Evolutionary conservation across 2,888 invertebrate species (phyloP), one percentile per base, ranked within the genome.

Genomic region (Eulithis prunata): DNA sequence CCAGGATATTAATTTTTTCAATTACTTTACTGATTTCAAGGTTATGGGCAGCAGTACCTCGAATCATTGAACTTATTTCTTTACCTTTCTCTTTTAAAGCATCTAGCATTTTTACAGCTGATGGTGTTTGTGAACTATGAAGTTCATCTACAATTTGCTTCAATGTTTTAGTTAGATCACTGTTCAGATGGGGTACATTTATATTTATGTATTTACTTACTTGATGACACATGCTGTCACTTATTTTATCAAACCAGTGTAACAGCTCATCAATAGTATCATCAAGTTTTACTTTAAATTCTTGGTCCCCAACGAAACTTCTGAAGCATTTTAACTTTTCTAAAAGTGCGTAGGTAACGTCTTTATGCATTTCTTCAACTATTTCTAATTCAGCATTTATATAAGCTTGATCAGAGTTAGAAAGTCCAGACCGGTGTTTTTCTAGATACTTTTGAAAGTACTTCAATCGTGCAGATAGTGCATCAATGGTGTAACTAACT

Each of bases 291-390:
- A 84, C 43, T 61, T 73, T 79, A 71, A 87, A 90, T 73, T 88
- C 86, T 13, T 76, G 74, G 21, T 83, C 77, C 66, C 77, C 74
- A 47, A 76, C 70, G 70, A 72, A 82, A 59, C 74, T 82, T 73
- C 80, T 82, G 46, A 88, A 87, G 70, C 83, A 86, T 74, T 82
- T 86, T 8, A 87, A 69, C 77, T 86, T 87, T 21, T 87, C 83
- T 51, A 81, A 69, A 61, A 92, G 82, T 45, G 65, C 53, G 62
- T 66, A 63, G 1, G 75, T 79, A 12, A 86, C 82, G 13, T 89
- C 87, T 72, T 80, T 82, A 62, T 93, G 87, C 93, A 93, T 93
- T 32, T 87, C 90, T 79, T 90, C 88, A 28, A 92, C 78, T 63
- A 93, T 87, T 85, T 92, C 93, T 56, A 89, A 69, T 55, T 93